Evolutionary conservation across 1,140 invertebrate genomes (phyloP).

Genomic region (Scylla paramamosain): DNA sequence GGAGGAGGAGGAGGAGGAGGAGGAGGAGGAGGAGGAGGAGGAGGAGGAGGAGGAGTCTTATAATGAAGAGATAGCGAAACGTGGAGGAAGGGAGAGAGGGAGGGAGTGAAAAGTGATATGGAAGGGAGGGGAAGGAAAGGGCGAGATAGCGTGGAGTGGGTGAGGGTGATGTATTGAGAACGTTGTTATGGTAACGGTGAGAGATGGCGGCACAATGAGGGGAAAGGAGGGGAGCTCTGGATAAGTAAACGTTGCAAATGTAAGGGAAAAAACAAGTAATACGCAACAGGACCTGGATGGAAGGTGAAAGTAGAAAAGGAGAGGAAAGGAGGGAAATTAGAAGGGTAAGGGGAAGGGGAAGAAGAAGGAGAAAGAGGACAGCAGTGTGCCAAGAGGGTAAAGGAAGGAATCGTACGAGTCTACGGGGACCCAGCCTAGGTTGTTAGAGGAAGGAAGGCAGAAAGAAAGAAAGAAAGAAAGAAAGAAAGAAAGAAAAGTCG

Average conservation of each 20-base stretch:
- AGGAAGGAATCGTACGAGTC: neutral
- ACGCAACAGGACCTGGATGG: neutral
- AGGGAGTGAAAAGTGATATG: neutral
- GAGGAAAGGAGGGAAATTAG: neutral
- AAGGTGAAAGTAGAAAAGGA: neutral
- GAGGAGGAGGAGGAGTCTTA: neutral
- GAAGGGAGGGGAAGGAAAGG: neutral
- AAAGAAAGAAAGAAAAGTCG: neutral
- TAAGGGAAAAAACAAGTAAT: neutral
- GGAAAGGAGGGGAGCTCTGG: neutral
- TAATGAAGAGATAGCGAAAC: neutral
- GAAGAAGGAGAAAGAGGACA: neutral
- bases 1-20: neutral
- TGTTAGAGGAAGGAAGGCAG: neutral
- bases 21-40: neutral
- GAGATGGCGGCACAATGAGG: neutral
- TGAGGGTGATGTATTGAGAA: neutral
- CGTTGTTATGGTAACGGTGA: neutral
- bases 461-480: constrained; percentile 5
- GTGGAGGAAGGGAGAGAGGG: neutral
- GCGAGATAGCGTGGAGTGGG: neutral
- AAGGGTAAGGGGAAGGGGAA: neutral
- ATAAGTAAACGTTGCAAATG: neutral
- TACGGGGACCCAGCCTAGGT: neutral
- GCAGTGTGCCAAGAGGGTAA: neutral